Percentiles rank a stretch among this genome's conserved stretches.
Conservation (phyloP, 2,888 invertebrate genomes). For the Pyralis farinalis region DNA sequence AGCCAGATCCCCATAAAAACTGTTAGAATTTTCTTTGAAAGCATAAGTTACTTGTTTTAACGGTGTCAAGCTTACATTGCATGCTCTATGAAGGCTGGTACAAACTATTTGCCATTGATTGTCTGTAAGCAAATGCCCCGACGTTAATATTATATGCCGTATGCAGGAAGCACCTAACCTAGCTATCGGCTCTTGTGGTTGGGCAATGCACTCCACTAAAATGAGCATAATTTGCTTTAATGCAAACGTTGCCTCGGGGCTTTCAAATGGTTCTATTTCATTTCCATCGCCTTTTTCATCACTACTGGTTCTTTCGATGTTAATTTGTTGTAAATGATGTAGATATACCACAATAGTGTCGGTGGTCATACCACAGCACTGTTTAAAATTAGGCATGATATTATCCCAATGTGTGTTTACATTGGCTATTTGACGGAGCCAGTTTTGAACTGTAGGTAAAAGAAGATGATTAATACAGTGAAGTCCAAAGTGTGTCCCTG, state of each 20-base stretch:
- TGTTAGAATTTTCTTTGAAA: slow-evolving; percentile 94
- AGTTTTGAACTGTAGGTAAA: slow-evolving; percentile 95
- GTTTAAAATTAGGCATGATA: slow-evolving; percentile 94
- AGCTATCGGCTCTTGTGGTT: slow-evolving; percentile 94
- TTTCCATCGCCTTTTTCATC: slow-evolving; percentile 58
- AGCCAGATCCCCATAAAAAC: slow-evolving; percentile 95
- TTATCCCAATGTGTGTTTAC: slow-evolving; percentile 87
- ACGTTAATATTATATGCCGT: slow-evolving; percentile 90
- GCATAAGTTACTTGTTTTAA: slow-evolving; percentile 93
- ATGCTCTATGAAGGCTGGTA: slow-evolving; percentile 90
- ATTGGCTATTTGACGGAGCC: slow-evolving; percentile 90
- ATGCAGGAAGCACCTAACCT: slow-evolving; percentile 96
- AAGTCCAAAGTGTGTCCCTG: slow-evolving; percentile 94
- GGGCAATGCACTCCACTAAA: slow-evolving; percentile 94
- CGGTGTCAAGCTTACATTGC: slow-evolving; percentile 92
- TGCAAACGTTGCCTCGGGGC: slow-evolving; percentile 84
- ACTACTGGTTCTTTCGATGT: slow-evolving; percentile 54
- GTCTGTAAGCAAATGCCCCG: slow-evolving; percentile 89
- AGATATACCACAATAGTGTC: slow-evolving; percentile 94
- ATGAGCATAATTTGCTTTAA: slow-evolving; percentile 92
- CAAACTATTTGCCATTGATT: slow-evolving; percentile 94
- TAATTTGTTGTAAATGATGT: slow-evolving; percentile 85
- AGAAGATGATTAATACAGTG: slow-evolving; percentile 96
- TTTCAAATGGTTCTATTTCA: slow-evolving; percentile 79
- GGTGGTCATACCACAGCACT: slow-evolving; percentile 95